Evolutionary conservation across 92 coral and sea anemone genomes (phyloP).

Genomic region (Porites cylindrica): DNA sequence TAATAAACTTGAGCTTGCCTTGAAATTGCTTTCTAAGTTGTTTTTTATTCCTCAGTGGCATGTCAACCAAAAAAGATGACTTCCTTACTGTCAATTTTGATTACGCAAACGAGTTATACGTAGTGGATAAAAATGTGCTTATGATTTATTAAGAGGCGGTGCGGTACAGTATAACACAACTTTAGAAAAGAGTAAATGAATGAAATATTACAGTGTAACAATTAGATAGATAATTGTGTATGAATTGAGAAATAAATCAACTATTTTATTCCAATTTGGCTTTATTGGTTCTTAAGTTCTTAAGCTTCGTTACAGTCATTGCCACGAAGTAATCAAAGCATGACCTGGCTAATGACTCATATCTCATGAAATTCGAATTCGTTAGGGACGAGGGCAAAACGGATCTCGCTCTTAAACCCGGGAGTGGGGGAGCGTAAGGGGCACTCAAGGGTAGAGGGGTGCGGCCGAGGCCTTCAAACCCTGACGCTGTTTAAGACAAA

Average conservation of each 20-base stretch:
- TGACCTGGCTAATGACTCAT: no score
- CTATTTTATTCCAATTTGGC: conserved; percentile 6
- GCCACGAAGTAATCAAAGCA: no score
- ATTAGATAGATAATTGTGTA: neutral
- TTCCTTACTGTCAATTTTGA: neutral
- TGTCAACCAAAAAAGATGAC: neutral
- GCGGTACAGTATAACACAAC: neutral
- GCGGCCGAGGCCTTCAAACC: no score
- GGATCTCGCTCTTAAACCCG: no score
- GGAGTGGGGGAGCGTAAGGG: no score
- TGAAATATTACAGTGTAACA: conserved; percentile 1
- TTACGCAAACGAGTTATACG: neutral
- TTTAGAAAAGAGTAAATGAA: neutral
- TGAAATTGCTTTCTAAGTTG: neutral
- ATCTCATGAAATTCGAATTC: no score
- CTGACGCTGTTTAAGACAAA: no score
- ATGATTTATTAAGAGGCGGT: neutral
- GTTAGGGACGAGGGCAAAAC: no score
- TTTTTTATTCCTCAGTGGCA: neutral
- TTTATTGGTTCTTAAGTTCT: no score
- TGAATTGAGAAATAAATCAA: neutral
- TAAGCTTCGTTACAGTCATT: no score
- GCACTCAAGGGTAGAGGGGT: no score
- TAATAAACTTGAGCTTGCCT: neutral
- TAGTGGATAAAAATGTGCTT: neutral